Evolutionary conservation across 2,888 invertebrate genomes (phyloP).

Genomic region (Drosophila fungiperda): DNA sequence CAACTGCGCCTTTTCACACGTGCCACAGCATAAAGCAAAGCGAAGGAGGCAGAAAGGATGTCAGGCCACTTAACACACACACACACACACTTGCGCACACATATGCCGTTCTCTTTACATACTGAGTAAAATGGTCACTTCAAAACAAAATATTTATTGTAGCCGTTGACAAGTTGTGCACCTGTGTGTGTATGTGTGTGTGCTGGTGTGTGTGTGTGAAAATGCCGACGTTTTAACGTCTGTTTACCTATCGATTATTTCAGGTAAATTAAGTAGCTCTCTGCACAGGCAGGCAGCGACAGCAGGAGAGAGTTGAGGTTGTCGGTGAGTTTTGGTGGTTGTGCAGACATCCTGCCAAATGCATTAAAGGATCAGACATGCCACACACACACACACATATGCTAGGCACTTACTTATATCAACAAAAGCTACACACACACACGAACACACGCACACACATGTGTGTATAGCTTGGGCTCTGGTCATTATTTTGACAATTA

Average conservation of each 20-base stretch:
- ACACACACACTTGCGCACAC: constrained; percentile 11
- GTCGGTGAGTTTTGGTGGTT: constrained; percentile 57
- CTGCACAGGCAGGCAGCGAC: constrained; percentile 39
- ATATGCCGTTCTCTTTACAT: constrained; percentile 17
- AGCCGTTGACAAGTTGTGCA: constrained; percentile 64
- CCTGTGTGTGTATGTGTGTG: neutral
- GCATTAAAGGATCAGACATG: constrained; percentile 82
- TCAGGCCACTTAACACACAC: constrained; percentile 64
- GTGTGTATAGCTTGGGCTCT: constrained; percentile 44
- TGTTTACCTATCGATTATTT: constrained; percentile 83
- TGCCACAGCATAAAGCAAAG: constrained; percentile 40
- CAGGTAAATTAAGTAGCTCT: constrained; percentile 83
- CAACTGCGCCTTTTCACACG: constrained; percentile 71
- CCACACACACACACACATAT: constrained; percentile 46
- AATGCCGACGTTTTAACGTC: constrained; percentile 79
- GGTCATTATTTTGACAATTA: constrained; percentile 83
- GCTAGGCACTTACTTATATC: constrained; percentile 75
- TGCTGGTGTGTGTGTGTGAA: constrained; percentile 54
- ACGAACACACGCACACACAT: neutral
- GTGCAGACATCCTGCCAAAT: constrained; percentile 71
- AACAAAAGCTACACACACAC: constrained; percentile 54
- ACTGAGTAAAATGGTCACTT: constrained; percentile 57
- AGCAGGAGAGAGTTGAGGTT: constrained; percentile 17
- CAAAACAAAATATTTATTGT: constrained; percentile 80
- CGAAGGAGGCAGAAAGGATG: constrained; percentile 4